A percentile compares a stretch with the other conserved stretches of the same genome.
phyloP scores from a whole-genome alignment of 2,797 vertebrate species.

The Melanotaenia pygmaea region DNA sequence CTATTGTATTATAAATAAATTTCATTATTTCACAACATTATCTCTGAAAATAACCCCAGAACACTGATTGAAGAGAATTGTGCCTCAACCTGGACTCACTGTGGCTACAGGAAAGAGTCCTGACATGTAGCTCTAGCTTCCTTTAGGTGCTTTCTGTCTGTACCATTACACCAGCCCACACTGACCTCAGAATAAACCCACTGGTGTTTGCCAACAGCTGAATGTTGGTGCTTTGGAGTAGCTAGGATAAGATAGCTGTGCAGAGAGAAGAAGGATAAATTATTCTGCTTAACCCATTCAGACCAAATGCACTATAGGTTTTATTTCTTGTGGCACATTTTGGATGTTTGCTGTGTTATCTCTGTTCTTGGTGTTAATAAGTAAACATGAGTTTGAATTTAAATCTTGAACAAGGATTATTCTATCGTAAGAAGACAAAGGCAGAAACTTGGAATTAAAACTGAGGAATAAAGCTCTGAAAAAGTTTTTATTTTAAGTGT shows the following conservation, averaged over 20 bases:
- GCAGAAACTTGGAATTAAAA: neutral
- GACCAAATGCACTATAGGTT: neutral
- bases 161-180: slow-evolving; percentile 28
- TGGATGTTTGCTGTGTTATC: neutral
- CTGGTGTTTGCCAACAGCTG: slow-evolving; percentile 39
- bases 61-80: neutral
- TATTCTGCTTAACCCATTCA: neutral
- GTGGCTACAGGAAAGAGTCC: neutral
- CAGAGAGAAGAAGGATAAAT: neutral
- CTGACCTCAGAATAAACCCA: slow-evolving; percentile 35
- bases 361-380: neutral
- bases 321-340: neutral
- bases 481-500: neutral
- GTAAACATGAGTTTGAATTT: neutral
- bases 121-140: neutral
- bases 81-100: neutral
- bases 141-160: slow-evolving; percentile 10
- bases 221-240: slow-evolving; percentile 13
- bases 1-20: neutral
- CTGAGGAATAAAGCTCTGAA: neutral
- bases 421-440: neutral
- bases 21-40: neutral
- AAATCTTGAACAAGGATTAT: neutral
- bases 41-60: neutral
- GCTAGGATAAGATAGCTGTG: slow-evolving; percentile 54